These are phyloP conservation scores for Zele albiditarsus DNA, from an alignment of 2,888 invertebrate species.

Conservation along the genomic window DNA sequence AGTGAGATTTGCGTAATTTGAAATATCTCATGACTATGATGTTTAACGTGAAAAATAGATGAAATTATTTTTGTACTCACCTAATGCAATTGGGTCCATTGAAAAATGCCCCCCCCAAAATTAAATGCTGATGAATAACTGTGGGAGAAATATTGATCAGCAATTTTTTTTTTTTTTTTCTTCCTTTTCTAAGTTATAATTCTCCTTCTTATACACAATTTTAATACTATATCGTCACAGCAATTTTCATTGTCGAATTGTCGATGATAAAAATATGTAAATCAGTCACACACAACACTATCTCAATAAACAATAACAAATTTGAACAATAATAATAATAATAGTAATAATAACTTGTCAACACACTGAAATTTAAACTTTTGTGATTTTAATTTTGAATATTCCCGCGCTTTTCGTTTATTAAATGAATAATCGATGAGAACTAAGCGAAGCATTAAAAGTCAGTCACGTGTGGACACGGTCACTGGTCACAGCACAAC, in stretches of 20 bases:
- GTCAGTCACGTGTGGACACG: constrained; percentile 57
- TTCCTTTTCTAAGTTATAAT: neutral
- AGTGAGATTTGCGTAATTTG: too few species aligned
- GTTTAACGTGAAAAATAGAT: constrained; percentile 4
- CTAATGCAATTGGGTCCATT: constrained; percentile 68
- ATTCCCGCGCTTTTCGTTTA: constrained; percentile 11
- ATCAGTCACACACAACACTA: neutral
- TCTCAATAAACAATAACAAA: neutral
- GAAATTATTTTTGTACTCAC: constrained; percentile 55
- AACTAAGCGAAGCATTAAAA: constrained; percentile 8
- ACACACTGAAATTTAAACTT: neutral
- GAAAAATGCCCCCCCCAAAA: constrained; percentile 52
- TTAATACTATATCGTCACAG: neutral
- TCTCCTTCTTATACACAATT: neutral
- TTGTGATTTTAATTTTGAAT: neutral
- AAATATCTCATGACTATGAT: too few species aligned
- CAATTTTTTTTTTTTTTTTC: neutral
- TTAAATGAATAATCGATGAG: constrained; percentile 14
- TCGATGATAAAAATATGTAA: neutral
- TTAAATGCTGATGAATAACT: neutral
- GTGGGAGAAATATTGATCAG: neutral
- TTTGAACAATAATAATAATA: neutral
- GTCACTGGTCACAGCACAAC: constrained; percentile 64
- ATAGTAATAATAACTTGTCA: neutral
- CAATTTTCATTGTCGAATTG: neutral